Evolutionary conservation across 1,140 invertebrate genomes (phyloP).

Genomic region (Drosophila littoralis): DNA sequence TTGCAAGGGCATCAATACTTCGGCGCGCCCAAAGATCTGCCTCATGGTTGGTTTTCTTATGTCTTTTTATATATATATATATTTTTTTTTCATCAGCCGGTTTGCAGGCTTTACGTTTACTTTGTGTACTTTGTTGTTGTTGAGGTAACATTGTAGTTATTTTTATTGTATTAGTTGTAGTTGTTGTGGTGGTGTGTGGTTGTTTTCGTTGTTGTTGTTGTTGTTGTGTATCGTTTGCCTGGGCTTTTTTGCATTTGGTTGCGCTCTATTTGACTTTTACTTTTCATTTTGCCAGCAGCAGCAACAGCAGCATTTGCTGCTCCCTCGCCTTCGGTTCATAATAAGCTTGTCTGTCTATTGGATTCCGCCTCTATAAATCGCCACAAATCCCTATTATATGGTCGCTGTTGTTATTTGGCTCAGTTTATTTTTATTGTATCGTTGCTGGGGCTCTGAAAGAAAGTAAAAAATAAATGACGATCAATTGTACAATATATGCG

Average conservation of each 20-base stretch:
- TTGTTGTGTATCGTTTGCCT: constrained; percentile 49
- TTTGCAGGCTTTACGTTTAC: constrained; percentile 56
- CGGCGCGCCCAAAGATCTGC: constrained; percentile 16
- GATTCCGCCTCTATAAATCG: constrained; percentile 61
- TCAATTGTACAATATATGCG: constrained; percentile 23
- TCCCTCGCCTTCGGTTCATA: constrained; percentile 37
- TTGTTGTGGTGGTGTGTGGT: constrained; percentile 10
- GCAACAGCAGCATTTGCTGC: constrained; percentile 16
- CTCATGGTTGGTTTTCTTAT: constrained; percentile 20
- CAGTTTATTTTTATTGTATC: constrained; percentile 9
- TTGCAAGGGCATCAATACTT: constrained; percentile 39
- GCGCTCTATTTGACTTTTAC: constrained; percentile 81
- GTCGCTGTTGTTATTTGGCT: constrained; percentile 4
- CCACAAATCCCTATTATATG: constrained; percentile 22
- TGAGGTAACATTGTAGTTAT: constrained; percentile 64
- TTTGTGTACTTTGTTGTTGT: constrained; percentile 38
- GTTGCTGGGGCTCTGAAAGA: constrained; percentile 20
- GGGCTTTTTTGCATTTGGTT: constrained; percentile 69
- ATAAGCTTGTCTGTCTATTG: constrained; percentile 35
- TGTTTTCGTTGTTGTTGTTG: constrained; percentile 8
- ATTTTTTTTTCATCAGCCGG: constrained; percentile 55
- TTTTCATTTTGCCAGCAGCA: constrained; percentile 65
- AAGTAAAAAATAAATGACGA: constrained; percentile 33
- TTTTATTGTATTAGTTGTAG: constrained; percentile 26
- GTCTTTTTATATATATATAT: constrained; percentile 19